Base-by-base conservation (phyloP, 2,888 invertebrate genomes). In the Spialia ferax region DNA sequence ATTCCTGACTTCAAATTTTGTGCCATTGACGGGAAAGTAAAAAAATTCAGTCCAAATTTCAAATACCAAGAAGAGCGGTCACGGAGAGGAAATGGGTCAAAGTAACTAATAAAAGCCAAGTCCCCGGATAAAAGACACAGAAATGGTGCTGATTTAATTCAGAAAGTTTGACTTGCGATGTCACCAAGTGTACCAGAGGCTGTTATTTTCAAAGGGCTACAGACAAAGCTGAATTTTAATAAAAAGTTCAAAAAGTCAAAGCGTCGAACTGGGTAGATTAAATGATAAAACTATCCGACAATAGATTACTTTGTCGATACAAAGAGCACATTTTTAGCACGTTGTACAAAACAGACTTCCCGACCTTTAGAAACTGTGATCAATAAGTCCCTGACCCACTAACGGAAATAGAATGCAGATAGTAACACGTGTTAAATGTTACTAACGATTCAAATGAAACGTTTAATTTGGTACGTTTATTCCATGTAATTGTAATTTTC, bases 351-450 rank as follows among this genome's bases (percentile, higher is more conserved):
- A 52, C 52, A 23, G 35, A 63, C 26, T 29, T 55, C n/a, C 54
- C 23, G 63, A 55, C 63, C 63, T 63, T 63, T 55, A 42, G 22
- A 22, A 54, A 20, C 26, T 29, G 63, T 63, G 63, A 63, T 63
- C 63, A 63, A 63, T 63, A 55, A 63, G 38, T 63, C 63, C 55
- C 55, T 63, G 63, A 63, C 63, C 55, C 55, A 55, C 42, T 63
- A n/a, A 55, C 20, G 42, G 20, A 55, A 45, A 55, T 26, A 63
- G 63, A 63, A 29, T 55, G 55, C 63, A 29, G 54, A 63, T 55
- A 55, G 20, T 38, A 54, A 45, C 42, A 55, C 50, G 20, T 42
- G 54, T 55, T 45, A 42, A 42, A 63, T 26, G 48, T 61, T 48
- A 20, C 60, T 60, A 60, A 35, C 35, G 11, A 38, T 38, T 15